phyloP scores from a whole-genome alignment of 2,113 vertebrate species.

The Rhynchopsitta pachyrhyncha region DNA sequence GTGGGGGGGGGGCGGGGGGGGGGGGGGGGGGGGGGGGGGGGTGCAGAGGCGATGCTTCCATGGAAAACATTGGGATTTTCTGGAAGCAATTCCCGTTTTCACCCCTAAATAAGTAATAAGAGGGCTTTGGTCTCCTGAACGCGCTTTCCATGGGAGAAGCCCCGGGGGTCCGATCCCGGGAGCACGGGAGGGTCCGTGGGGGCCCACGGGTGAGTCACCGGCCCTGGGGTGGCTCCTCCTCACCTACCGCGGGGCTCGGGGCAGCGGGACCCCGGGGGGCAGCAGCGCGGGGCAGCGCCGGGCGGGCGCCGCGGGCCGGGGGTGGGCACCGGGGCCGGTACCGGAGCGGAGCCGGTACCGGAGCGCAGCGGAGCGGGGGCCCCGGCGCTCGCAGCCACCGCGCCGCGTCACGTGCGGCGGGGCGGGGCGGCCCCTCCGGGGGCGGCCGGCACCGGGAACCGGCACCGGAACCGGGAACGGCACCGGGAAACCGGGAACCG shows the following conservation, averaged over 20 bases:
- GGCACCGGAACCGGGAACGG: neutral
- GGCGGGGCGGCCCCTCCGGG: neutral
- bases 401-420: constrained; percentile 20
- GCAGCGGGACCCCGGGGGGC: neutral
- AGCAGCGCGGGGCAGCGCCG: neutral
- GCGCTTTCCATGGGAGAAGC: neutral
- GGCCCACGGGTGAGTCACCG: neutral
- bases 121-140: neutral
- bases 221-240: neutral
- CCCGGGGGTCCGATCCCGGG: neutral
- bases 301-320: no score
- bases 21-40: rapidly evolving
- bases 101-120: rapidly evolving
- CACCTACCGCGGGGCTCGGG: neutral
- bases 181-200: neutral
- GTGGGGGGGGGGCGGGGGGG: no score
- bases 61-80: neutral
- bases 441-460: neutral
- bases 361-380: neutral
- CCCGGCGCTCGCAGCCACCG: neutral
- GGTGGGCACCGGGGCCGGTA: neutral
- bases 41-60: rapidly evolving
- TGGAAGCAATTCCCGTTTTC: neutral
- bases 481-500: neutral
- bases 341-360: neutral